These are phyloP conservation scores for Hermodice carunculata DNA, from an alignment of 2,888 invertebrate genomes.

Conservation along the genomic window DNA sequence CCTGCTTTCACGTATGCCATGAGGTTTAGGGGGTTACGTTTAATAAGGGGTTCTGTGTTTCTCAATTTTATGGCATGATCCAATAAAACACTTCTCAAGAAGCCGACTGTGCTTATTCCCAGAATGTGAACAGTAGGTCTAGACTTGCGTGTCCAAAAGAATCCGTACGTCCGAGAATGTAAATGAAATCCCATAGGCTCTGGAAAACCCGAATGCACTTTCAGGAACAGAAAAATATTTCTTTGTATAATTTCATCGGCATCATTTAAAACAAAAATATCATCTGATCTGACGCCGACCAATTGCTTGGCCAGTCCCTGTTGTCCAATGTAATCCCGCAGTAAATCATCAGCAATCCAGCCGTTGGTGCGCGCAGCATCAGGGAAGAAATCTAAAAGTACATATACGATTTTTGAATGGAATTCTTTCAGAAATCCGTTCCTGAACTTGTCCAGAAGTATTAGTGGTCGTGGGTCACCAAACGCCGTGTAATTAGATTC, in stretches of 20 bases:
- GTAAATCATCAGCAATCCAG: slow-evolving; percentile 14
- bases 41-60: background rate
- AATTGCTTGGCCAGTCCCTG: slow-evolving; percentile 19
- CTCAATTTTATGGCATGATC: background rate
- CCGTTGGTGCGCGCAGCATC: slow-evolving; percentile 9
- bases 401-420: slow-evolving; percentile 10
- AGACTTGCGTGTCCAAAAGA: slow-evolving; percentile 5
- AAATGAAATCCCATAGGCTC: slow-evolving; percentile 20
- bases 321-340: slow-evolving; percentile 4
- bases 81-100: slow-evolving; percentile 5
- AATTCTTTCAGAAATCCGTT: background rate
- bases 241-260: slow-evolving; percentile 19
- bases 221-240: slow-evolving; percentile 10
- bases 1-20: background rate
- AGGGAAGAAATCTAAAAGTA: slow-evolving; percentile 12
- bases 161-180: slow-evolving; percentile 4
- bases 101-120: background rate
- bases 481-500: slow-evolving; percentile 17
- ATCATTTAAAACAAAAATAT: slow-evolving; percentile 11
- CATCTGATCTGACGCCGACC: slow-evolving; percentile 4
- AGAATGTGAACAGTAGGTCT: background rate
- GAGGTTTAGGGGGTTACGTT: background rate
- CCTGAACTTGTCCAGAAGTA: background rate
- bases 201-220: slow-evolving; percentile 13
- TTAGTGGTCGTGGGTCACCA: slow-evolving; percentile 16